A percentile compares a stretch with the other conserved stretches of the same genome.
These are phyloP conservation scores for Netelia melanura DNA, from an alignment of 2,888 invertebrate species.

Conservation along the genomic window DNA sequence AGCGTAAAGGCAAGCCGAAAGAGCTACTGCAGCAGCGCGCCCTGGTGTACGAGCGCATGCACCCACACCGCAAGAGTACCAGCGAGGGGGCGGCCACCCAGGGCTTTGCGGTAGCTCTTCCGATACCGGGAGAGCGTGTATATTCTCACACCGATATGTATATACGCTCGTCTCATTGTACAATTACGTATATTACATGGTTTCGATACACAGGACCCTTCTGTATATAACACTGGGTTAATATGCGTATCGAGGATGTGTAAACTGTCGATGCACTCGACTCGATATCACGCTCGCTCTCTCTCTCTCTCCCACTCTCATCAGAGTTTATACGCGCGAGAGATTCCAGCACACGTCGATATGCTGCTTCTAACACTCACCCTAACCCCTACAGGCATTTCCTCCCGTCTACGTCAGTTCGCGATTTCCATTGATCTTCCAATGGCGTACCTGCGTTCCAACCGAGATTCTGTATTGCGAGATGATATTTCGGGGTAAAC, in stretches of 20 bases:
- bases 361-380: too few species aligned
- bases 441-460: conserved; percentile 14
- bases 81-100: conserved; percentile 30
- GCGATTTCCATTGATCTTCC: conserved; percentile 52
- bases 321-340: conserved; percentile 15
- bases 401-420: neutral
- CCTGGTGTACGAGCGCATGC: neutral
- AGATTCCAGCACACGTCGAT: neutral
- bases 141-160: conserved; percentile 9
- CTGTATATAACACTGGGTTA: neutral
- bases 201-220: conserved; percentile 3
- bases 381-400: neutral
- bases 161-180: neutral
- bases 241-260: conserved; percentile 27
- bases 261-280: conserved; percentile 23
- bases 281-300: neutral
- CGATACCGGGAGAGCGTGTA: conserved; percentile 1
- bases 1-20: neutral
- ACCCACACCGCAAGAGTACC: neutral
- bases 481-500: conserved; percentile 46
- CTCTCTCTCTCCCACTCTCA: neutral
- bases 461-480: conserved; percentile 26
- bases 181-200: conserved; percentile 14
- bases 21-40: conserved; percentile 10
- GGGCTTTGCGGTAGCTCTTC: conserved; percentile 11